Percentiles rank a stretch among this genome's conserved stretches.
Conservation (phyloP, 2,797 vertebrate genomes). For the Sarcophilus harrisii region DNA sequence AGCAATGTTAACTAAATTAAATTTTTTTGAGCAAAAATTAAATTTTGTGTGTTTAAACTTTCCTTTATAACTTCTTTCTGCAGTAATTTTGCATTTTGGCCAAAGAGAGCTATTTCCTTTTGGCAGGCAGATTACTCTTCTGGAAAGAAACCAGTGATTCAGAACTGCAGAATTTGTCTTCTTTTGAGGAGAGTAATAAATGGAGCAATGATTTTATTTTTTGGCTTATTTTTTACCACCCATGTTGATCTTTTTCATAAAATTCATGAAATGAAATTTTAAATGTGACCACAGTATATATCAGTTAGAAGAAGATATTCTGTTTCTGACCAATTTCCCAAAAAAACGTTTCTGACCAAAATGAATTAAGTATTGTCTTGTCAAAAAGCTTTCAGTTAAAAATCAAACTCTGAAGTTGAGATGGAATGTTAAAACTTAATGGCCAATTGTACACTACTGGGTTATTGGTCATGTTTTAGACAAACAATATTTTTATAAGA, state of each 20-base stretch:
- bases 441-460: slow-evolving; percentile 52
- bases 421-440: slow-evolving; percentile 62
- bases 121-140: slow-evolving; percentile 69
- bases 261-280: slow-evolving; percentile 61
- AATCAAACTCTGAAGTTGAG: slow-evolving; percentile 69
- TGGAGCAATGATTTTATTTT: slow-evolving; percentile 61
- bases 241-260: slow-evolving; percentile 58
- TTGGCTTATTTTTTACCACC: slow-evolving; percentile 5
- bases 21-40: slow-evolving; percentile 73
- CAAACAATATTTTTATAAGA: slow-evolving; percentile 35
- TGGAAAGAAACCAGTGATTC: slow-evolving; percentile 57
- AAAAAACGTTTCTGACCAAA: slow-evolving; percentile 53
- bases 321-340: slow-evolving; percentile 57
- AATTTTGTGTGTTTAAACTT: slow-evolving; percentile 76
- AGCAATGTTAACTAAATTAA: slow-evolving; percentile 73
- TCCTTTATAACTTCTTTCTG: slow-evolving; percentile 74
- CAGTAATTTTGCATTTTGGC: slow-evolving; percentile 71
- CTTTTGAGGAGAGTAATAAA: slow-evolving; percentile 57
- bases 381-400: slow-evolving; percentile 70
- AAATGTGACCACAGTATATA: slow-evolving; percentile 34
- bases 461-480: slow-evolving; percentile 66
- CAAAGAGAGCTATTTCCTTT: slow-evolving; percentile 60
- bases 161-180: slow-evolving; percentile 59
- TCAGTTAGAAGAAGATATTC: slow-evolving; percentile 49
- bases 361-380: slow-evolving; percentile 50